Base-by-base conservation (phyloP, 2,888 invertebrate species). In the Caenorhabditis wallacei region DNA sequence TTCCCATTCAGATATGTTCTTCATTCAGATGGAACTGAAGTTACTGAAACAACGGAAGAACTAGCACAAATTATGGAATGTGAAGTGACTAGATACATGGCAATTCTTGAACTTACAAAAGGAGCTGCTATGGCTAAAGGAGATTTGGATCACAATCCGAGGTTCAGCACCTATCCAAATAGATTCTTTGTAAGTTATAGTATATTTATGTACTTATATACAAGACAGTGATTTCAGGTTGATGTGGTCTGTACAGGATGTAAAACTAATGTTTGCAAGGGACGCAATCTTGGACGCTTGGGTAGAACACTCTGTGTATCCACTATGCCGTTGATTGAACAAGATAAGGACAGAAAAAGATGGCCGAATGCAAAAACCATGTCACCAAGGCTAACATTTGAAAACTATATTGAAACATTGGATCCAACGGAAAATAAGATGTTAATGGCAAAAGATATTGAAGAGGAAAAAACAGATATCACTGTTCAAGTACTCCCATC, bases 11-110 rank as follows among this genome's bases (percentile, higher is more conserved):
- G 59, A 57, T 82, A 71, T 54, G 48, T 78, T 18, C 59, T 56
- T 7, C 30, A 78, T 54, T 10, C 53, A 10, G 64, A 72, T 48
- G 82, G 76, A 48, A 68, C n/a, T 13, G 30, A 54, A 20, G 61
- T 72, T 1, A 56, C 61, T 7, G 22, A 59, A 8, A 53, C 76
- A 5, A 71, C 68, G 71, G 83, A 79, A 18, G 63, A 80, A 26
- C 53, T 83, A 3, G 57, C 75, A 8, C 35, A 54, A 16, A 16
- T 69, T 1, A 63, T 83, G 35, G 83, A 83, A 35, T 64, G 59
- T 11, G 83, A 83, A 54, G 71, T 83, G 20, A 71, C 79, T 11
- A 53, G 76, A 26, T 83, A 79, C 59, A 57, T 71, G 51, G 64
- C 83, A 7, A 66, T 80, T 66, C 37, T 83, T 3, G 83, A 83